A percentile compares a stretch with the other conserved stretches of the same genome.
Conservation (phyloP, 1,140 invertebrate genomes). For the Helicoverpa armigera region DNA sequence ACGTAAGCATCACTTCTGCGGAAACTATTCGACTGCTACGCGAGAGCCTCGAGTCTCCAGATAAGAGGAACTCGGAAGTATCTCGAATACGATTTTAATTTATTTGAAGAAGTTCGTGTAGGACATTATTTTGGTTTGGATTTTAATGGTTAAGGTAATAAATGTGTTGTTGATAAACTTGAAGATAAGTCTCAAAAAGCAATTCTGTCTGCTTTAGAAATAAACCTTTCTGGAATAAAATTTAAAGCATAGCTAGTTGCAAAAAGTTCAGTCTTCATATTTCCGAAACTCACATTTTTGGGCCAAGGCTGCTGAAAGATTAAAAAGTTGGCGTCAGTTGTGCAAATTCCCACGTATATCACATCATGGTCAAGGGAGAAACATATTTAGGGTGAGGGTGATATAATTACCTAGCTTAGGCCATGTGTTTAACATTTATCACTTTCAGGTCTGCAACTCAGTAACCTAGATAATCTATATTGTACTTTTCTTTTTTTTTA, state of each 20-base stretch:
- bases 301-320: neutral
- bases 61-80: slow-evolving; percentile 4
- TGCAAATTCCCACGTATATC: slow-evolving; percentile 31
- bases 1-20: neutral
- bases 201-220: too few relatives aligned
- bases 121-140: neutral
- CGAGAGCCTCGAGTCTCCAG: neutral
- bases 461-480: too few relatives aligned
- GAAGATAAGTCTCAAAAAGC: too few relatives aligned
- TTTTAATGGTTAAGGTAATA: neutral
- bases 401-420: slow-evolving; percentile 13
- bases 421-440: neutral
- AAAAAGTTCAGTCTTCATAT: too few relatives aligned
- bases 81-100: slow-evolving; percentile 9
- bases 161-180: neutral
- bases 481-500: too few relatives aligned
- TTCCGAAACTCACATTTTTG: neutral
- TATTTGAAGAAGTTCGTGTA: neutral
- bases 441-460: neutral
- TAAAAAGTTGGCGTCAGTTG: slow-evolving; percentile 4
- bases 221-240: too few relatives aligned
- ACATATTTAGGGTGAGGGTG: slow-evolving; percentile 19
- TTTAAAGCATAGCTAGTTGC: too few relatives aligned
- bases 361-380: slow-evolving; percentile 1
- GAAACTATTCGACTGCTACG: slow-evolving; percentile 1